Evolutionary conservation across 2,113 vertebrate genomes (phyloP), one percentile per base, ranked within the genome.

Genomic region (Benitochromis conjunctus): DNA sequence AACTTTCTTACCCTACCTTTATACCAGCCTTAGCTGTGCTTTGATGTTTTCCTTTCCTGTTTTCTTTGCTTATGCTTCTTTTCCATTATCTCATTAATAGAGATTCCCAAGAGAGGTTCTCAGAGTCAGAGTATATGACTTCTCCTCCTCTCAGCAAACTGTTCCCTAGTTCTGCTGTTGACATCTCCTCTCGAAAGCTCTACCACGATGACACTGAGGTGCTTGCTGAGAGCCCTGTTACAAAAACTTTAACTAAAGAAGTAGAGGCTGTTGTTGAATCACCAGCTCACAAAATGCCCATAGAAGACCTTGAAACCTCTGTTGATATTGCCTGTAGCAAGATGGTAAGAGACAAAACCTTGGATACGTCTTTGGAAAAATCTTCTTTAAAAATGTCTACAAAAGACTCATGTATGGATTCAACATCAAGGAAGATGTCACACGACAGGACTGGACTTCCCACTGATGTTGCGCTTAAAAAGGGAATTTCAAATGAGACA

Each of bases 31-130:
- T 51, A 76, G 46, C 46, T 76, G 16, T 51, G 34, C 29, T 19
- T 69, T 81, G 5, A 81, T 57, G n/a, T 51, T n/a, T 41, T 48
- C n/a, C 18, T 21, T 31, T 51, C 24, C 18, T 88, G 16, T 78
- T 14, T 51, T 41, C 11, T 87, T 80, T 12, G 21, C 48, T 77
- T 21, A 29, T 82, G 57, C n/a, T 21, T 87, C 6, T 16, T 76
- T 57, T 76, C 4, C 48, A 86, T 66, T 92, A 24, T 93, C 9
- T 89, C 24, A 36, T 46, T 36, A 41, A 93, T 26, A 96, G 96
- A 90, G 93, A 95, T 80, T 95, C 94, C 21, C 85, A 91, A 56
- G 96, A 96, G 86, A 91, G 71, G 66, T 89, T 69, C 78, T 80
- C 93, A 10, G 95, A 96, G 69, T 18, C 91, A 53, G 95, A 96